These are phyloP conservation scores for Bufotes viridis DNA, from an alignment of 2,797 vertebrate species.

Conservation along the genomic window DNA sequence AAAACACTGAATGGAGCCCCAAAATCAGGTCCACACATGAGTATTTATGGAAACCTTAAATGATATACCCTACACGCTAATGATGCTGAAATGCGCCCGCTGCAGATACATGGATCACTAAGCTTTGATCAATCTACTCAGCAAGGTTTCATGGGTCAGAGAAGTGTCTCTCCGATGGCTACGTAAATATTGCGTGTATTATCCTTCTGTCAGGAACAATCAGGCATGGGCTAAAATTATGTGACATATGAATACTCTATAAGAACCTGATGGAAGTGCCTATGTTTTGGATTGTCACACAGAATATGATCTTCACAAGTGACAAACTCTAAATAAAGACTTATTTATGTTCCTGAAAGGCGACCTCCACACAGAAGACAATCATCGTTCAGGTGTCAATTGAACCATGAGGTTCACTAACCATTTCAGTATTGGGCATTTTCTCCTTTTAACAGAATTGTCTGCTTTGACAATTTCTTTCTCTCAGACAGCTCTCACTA, in stretches of 20 bases:
- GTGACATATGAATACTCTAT: constrained; percentile 41
- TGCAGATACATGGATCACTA: background rate
- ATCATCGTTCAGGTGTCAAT: background rate
- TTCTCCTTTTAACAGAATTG: background rate
- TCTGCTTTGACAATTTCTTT: background rate
- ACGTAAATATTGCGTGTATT: background rate
- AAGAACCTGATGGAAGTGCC: background rate
- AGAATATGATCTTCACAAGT: constrained; percentile 7
- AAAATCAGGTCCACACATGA: no score
- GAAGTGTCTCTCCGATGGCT: constrained; percentile 38
- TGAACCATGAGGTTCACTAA: background rate
- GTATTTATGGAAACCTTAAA: background rate
- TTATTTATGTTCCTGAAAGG: background rate
- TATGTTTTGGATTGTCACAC: constrained; percentile 40
- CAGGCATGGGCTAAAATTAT: background rate
- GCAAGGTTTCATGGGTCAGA: constrained; percentile 47
- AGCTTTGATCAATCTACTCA: constrained; percentile 3
- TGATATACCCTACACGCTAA: background rate
- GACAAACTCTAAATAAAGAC: background rate
- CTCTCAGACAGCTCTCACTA: background rate
- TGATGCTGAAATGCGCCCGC: constrained; percentile 1
- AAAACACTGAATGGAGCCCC: background rate
- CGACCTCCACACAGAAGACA: no score
- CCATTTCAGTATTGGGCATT: background rate
- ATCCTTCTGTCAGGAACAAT: constrained; percentile 32